Percentiles rank a stretch among this genome's conserved stretches.
phyloP scores from a whole-genome alignment of 2,797 vertebrate species.

The Oreochromis grahami region DNA sequence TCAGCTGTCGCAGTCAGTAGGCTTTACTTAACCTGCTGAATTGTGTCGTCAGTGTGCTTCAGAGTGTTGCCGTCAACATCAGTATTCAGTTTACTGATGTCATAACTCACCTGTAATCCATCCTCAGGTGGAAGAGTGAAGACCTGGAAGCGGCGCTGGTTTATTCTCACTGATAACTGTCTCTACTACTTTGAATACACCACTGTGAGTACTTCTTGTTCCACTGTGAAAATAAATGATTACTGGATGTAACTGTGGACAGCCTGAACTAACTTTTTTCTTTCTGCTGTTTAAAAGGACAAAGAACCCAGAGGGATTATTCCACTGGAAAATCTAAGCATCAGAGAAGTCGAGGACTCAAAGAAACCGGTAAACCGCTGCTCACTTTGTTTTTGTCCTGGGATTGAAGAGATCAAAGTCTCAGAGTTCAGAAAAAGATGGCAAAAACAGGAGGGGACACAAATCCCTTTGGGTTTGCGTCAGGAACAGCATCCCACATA shows the following conservation, averaged over 20 bases:
- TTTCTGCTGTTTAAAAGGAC: constrained; percentile 73
- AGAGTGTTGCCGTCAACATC: background rate
- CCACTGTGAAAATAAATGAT: background rate
- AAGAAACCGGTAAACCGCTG: constrained; percentile 86
- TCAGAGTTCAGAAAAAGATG: background rate
- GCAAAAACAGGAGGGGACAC: background rate
- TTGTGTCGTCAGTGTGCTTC: background rate
- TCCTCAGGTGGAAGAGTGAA: constrained; percentile 92
- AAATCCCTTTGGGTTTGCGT: background rate
- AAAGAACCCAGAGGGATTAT: constrained; percentile 99
- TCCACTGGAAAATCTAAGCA: constrained; percentile 94
- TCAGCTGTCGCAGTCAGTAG: background rate
- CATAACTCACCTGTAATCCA: constrained; percentile 19
- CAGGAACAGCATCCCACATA: background rate
- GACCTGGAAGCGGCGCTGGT: constrained; percentile 98
- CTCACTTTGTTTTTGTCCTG: background rate
- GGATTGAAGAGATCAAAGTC: background rate
- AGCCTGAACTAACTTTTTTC: background rate
- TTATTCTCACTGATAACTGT: constrained; percentile 96
- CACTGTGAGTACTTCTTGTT: constrained; percentile 77
- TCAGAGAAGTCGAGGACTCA: constrained; percentile 94
- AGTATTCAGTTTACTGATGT: background rate
- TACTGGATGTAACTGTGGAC: background rate
- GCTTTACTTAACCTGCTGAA: constrained; percentile 14
- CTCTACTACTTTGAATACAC: constrained; percentile 99